Base-by-base conservation (phyloP, 2,888 invertebrate genomes). In the Patella ulyssiponensis region DNA sequence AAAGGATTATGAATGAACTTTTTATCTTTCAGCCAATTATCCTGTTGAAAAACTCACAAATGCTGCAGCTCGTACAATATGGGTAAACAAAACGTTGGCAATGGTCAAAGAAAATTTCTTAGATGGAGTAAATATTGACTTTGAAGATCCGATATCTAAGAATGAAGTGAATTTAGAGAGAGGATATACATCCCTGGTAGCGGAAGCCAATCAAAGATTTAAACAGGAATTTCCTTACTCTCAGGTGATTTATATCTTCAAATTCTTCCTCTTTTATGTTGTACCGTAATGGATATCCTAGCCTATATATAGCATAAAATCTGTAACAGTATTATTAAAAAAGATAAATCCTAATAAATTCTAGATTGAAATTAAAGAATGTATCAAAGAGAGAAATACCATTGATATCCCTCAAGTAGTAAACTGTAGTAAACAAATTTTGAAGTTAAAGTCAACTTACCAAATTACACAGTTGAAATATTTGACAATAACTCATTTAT, bases 111-210 rank as follows among this genome's bases (percentile, higher is more conserved):
- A 83, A 1, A 82, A 88, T 64, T 88, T 83, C 77, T 82, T 90
- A 53, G 92, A 92, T 82, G 92, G 92, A 9, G 81, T 92, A 33
- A 92, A 92, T 82, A 85, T 92, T 71, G 92, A 92, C 81, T 91
- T 89, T 84, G 92, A 92, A 78, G 86, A 85, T 75, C 85, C 86
- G 23, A 87, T 92, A 44, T 76, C 82, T 17, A 77, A 83, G 69
- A 81, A 85, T 58, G 81, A 88, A 71, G 79, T 77, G 0, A 82
- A 79, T 2, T 17, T 84, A 1, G 81, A 86, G 15, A 79, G 86
- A n/a, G 90, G 86, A 1, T 88, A 90, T 71, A 90, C 90, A 0
- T 71, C 77, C 9, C 85, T 92, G 5, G 88, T 91, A 4, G 77
- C 77, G 53, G 89, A 90, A 76, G 88, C 91, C 0, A 83, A 80